Evolutionary conservation across 2,113 vertebrate species (phyloP).

Genomic region (Anoura caudifer): DNA sequence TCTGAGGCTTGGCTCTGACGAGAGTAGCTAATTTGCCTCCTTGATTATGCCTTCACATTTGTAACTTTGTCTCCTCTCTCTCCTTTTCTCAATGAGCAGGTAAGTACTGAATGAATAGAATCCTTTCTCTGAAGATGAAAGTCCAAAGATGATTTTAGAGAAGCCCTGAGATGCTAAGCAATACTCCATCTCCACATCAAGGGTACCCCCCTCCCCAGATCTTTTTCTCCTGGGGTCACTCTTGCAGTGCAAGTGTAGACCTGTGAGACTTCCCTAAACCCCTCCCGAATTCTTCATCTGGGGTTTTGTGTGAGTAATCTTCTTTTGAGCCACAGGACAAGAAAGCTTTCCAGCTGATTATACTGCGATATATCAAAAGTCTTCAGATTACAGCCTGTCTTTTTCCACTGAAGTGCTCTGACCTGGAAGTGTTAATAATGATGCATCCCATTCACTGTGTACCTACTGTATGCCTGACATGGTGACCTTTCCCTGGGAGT

Average conservation of each 20-base stretch:
- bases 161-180: neutral
- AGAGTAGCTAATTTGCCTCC: neutral
- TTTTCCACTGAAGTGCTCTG: neutral
- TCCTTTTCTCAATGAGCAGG: conserved; percentile 12
- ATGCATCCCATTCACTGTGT: neutral
- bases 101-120: neutral
- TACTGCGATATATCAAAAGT: neutral
- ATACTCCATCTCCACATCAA: neutral
- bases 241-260: neutral
- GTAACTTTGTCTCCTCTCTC: neutral
- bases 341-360: neutral
- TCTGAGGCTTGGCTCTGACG: neutral
- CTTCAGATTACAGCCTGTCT: neutral
- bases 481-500: neutral
- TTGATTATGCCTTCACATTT: neutral
- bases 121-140: neutral
- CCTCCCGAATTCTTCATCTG: neutral
- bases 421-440: neutral
- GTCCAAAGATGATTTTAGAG: neutral
- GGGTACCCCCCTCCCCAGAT: neutral
- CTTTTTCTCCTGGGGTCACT: neutral
- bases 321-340: neutral
- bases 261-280: neutral
- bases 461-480: neutral
- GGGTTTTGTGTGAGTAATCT: neutral